Conservation (phyloP, 1,140 invertebrate species). For the Mamestra configurata region DNA sequence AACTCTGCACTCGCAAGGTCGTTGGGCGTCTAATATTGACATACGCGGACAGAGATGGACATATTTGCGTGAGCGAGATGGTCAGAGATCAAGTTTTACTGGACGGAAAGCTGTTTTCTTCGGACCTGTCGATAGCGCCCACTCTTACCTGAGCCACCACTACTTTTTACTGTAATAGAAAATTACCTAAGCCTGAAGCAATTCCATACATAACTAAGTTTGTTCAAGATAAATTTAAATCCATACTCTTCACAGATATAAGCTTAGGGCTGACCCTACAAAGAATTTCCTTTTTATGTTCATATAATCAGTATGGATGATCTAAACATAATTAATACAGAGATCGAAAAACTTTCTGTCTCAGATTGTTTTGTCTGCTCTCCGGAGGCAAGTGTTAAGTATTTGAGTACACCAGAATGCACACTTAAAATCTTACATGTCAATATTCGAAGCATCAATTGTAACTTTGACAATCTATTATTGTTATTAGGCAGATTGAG, state of each 20-base stretch:
- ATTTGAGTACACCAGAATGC: neutral
- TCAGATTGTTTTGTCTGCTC: neutral
- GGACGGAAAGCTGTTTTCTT: neutral
- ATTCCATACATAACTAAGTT: too few relatives aligned
- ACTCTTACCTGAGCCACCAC: neutral
- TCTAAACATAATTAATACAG: neutral
- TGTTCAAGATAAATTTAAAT: too few relatives aligned
- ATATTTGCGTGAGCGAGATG: neutral
- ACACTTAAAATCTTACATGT: neutral
- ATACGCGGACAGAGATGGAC: neutral
- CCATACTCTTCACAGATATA: too few relatives aligned
- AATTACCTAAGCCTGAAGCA: too few relatives aligned
- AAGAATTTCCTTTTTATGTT: too few relatives aligned
- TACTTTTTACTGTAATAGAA: too few relatives aligned
- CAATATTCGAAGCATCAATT: neutral
- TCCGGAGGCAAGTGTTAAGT: neutral
- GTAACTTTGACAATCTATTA: neutral
- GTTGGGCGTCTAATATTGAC: neutral
- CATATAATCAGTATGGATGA: conserved; percentile 2
- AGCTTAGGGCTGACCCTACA: too few relatives aligned
- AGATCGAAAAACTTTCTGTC: neutral
- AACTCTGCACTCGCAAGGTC: neutral
- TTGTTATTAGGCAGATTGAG: neutral
- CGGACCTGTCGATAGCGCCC: neutral
- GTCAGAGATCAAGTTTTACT: neutral